phyloP scores from a whole-genome alignment of 2,113 vertebrate species.

The Chamaetylas fuelleborni region DNA sequence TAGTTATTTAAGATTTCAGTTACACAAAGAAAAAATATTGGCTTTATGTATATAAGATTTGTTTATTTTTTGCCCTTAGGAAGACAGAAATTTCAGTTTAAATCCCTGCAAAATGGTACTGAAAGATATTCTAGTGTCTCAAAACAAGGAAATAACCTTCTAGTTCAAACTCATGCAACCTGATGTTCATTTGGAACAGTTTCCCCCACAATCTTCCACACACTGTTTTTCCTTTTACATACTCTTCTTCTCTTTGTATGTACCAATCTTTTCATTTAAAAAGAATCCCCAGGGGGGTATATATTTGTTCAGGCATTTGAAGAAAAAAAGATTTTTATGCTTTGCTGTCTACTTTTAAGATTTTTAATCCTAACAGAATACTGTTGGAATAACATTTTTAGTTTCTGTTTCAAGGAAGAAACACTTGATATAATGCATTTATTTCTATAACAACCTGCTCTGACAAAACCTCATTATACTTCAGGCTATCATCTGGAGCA shows the following conservation, averaged over 20 bases:
- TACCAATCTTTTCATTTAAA: not conserved
- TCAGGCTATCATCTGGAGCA: not conserved
- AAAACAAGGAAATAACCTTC: not conserved
- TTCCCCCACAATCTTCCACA: not conserved
- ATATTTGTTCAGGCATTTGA: not conserved
- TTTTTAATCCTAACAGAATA: not conserved
- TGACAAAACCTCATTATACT: not conserved
- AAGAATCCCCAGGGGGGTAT: not conserved
- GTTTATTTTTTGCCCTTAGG: not conserved
- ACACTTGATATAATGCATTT: not conserved
- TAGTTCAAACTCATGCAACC: not conserved
- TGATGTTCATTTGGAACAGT: not conserved
- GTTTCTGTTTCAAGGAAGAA: not conserved
- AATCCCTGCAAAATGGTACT: not conserved
- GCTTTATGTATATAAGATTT: not conserved
- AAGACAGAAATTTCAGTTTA: not conserved
- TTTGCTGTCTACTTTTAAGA: not conserved
- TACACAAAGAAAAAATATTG: not conserved
- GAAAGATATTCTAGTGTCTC: not conserved
- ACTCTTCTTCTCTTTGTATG: not conserved
- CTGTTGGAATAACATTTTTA: not conserved
- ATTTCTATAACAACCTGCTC: not conserved
- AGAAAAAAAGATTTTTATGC: not conserved
- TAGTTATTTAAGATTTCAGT: not conserved
- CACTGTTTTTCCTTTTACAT: not conserved